A percentile compares a stretch with the other conserved stretches of the same genome.
These are phyloP conservation scores for Rhinopithecus roxellana DNA, from an alignment of 2,113 vertebrate species.

Conservation along the genomic window DNA sequence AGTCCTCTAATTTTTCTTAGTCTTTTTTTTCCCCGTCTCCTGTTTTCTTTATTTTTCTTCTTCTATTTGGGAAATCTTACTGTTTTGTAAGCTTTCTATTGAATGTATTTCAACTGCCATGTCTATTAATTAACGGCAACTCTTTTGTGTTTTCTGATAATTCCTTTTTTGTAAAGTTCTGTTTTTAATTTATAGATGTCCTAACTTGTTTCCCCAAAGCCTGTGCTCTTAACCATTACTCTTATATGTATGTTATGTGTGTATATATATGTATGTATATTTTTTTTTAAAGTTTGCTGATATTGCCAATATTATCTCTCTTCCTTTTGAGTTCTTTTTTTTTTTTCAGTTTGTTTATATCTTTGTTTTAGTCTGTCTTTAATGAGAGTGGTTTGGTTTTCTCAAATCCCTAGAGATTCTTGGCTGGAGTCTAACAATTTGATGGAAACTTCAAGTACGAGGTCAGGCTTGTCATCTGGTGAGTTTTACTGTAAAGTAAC, in stretches of 20 bases:
- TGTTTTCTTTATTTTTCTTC: neutral
- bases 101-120: neutral
- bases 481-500: neutral
- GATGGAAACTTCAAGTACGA: neutral
- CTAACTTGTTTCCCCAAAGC: neutral
- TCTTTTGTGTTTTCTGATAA: neutral
- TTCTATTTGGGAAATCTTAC: neutral
- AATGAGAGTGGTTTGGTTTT: neutral
- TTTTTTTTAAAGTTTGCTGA: neutral
- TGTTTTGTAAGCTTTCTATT: conserved; percentile 11
- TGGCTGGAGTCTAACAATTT: neutral
- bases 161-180: neutral
- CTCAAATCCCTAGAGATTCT: neutral
- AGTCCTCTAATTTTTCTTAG: neutral
- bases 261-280: neutral
- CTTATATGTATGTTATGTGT: neutral
- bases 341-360: neutral
- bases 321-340: neutral
- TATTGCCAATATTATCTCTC: neutral
- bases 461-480: neutral
- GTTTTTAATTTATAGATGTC: neutral
- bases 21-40: neutral
- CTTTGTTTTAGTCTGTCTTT: conserved; percentile 23
- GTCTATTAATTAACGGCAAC: neutral
- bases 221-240: neutral